Evolutionary conservation across 2,113 vertebrate species (phyloP), one percentile per base, ranked within the genome.

Genomic region (Cephalopterus ornatus): DNA sequence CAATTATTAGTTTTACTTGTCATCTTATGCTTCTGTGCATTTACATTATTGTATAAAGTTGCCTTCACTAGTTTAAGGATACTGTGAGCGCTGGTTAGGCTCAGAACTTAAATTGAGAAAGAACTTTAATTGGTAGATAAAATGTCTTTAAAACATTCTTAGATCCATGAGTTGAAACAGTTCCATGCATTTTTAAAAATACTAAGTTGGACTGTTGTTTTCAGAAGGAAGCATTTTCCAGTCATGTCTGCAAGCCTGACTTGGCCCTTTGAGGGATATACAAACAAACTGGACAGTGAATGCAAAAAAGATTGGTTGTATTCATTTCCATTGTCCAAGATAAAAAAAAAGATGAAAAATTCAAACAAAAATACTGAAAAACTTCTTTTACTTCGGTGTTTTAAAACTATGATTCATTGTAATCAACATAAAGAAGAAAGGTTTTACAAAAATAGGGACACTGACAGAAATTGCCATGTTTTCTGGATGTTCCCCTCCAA

Each of bases 1-100:
- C 27, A 91, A 9, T 22, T 92, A 67, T 84, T 71, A n/a, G 9
- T 94, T 93, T 84, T 92, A 66, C 49, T 58, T 49, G 33, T 80
- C 55, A 53, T 70, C 20, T 47, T 92, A 39, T 8, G 17, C 66
- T 91, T 95, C 59, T n/a, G 35, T 37, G 19, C 19, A 44, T 66
- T 76, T 88, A 85, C 41, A 4, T 81, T 95, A 47, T n/a, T 68
- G 8, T 50, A 5, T 75, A 50, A 68, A 62, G 35, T 63, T 88
- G 33, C 39, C 47, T 62, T 75, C 56, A 10, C 27, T 33, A 33
- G 5, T 68, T 75, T 42, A 50, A 76, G n/a, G 20, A 47, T 27
- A 50, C 14, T 6, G 1, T 16, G 9, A 47, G 30, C 73, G 74
- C 27, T 63, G 11, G 8, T 65, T 92, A 76, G 85, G 21, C 63